Conservation (phyloP, 2,797 vertebrate genomes). For the Argentina silus region DNA sequence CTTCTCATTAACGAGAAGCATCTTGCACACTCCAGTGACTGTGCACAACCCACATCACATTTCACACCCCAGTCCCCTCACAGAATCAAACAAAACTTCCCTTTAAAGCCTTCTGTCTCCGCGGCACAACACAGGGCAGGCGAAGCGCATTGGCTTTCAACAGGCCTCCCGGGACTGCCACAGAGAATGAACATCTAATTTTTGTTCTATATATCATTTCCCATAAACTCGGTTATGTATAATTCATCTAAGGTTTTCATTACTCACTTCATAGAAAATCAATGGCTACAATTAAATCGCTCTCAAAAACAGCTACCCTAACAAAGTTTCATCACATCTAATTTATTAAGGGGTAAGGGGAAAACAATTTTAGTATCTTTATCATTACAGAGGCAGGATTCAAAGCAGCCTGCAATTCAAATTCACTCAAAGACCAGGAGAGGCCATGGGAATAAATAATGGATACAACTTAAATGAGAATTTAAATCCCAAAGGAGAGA, state of each 20-base stretch:
- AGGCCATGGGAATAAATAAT: too few species aligned
- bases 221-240: slow-evolving; percentile 33
- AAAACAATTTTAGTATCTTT: not conserved
- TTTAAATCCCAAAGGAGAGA: too few species aligned
- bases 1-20: too few species aligned
- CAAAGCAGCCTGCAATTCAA: slow-evolving; percentile 7
- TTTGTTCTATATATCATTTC: slow-evolving; percentile 28
- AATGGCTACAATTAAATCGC: slow-evolving; percentile 42
- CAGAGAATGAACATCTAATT: slow-evolving; percentile 26
- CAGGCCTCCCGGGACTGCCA: slow-evolving; percentile 1
- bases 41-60: not conserved
- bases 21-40: not conserved
- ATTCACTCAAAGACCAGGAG: not conserved
- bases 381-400: not conserved
- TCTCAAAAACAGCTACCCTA: slow-evolving; percentile 24
- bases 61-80: not conserved
- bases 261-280: slow-evolving; percentile 39
- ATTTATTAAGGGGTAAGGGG: slow-evolving; percentile 22
- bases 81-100: not conserved
- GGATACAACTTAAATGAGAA: too few species aligned
- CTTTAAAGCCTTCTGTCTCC: not conserved
- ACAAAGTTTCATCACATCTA: slow-evolving; percentile 24
- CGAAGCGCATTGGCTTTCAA: not conserved
- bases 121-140: not conserved
- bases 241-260: slow-evolving; percentile 44